Base-by-base conservation (phyloP, 2,888 invertebrate genomes). In the Sinotaia quadrata region DNA sequence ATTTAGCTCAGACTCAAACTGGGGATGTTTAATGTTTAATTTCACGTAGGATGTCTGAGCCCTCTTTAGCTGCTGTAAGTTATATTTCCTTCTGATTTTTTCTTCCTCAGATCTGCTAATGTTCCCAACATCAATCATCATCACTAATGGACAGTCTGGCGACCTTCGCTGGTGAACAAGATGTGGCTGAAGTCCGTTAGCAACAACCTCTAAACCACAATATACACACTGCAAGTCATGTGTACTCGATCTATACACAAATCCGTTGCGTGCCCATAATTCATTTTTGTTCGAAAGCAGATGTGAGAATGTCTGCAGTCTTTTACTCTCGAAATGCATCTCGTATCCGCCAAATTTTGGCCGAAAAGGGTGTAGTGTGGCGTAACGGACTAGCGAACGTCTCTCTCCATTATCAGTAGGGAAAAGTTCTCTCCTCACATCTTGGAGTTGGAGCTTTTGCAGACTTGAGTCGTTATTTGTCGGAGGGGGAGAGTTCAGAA, bases 281-380 rank as follows among this genome's bases (percentile, higher is more conserved):
- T 29, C 31, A 29, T 29, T 54, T 27, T 15, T 41, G 8, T 1
- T 1, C 18, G 24, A 29, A 27, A 5, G 18, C 27, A 1, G 7
- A 5, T 54, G 27, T 29, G 27, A 18, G 54, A 24, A 54, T 54
- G 54, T 54, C 27, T 29, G 54, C 54, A 54, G 54, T 2, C 54
- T 24, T 18, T 8, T 8, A 5, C 54, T 54, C 27, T 24, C 54
- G 0, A 54, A 54, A 27, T 29, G 54, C 54, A 54, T 24, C 54
- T 54, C 54, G 18, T 29, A 54, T 10, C 54, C 54, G 5, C 54
- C 54, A 54, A n/a, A 54, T 24, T 24, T 27, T 7, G 54, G 54
- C 18, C 18, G 24, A 8, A 54, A 8, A n/a, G 54, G 54, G 18
- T 54, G 54, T 27, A 18, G n/a, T n/a, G 29, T 54, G 5, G 31